phyloP scores from a whole-genome alignment of 2,888 invertebrate genomes.

The Altica lythri region DNA sequence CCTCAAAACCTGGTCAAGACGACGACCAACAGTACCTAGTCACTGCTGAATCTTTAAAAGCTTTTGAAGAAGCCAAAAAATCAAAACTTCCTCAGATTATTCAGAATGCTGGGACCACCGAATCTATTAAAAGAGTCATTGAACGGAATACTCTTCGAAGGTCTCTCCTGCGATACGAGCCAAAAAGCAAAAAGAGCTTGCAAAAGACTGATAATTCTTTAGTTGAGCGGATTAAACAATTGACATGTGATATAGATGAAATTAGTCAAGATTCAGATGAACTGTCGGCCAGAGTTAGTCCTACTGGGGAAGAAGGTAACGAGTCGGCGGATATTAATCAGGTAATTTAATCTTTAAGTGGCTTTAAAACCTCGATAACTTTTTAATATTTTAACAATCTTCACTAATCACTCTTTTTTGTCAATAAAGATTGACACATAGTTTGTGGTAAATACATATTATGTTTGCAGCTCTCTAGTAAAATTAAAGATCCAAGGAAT shows the following conservation, averaged over 20 bases:
- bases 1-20: conserved; percentile 40
- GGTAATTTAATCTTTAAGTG: conserved; percentile 12
- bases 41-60: conserved; percentile 76
- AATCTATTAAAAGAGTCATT: conserved; percentile 75
- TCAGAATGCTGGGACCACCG: conserved; percentile 64
- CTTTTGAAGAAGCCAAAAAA: conserved; percentile 69
- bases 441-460: too few relatives aligned
- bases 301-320: conserved; percentile 68
- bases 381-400: too few relatives aligned
- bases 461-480: conserved; percentile 23
- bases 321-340: conserved; percentile 36
- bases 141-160: conserved; percentile 82
- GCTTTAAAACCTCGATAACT: too few relatives aligned
- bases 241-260: conserved; percentile 86
- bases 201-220: conserved; percentile 75
- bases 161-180: conserved; percentile 69
- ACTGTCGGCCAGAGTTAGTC: conserved; percentile 60
- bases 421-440: too few relatives aligned
- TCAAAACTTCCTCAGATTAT: conserved; percentile 59
- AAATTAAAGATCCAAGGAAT: conserved; percentile 28
- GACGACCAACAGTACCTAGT: conserved; percentile 57
- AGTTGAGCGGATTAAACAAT: conserved; percentile 82
- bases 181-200: conserved; percentile 56
- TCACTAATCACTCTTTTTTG: too few relatives aligned
- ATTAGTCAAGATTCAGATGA: conserved; percentile 40